phyloP scores from a whole-genome alignment of 2,797 vertebrate genomes.

The Pygocentrus nattereri region DNA sequence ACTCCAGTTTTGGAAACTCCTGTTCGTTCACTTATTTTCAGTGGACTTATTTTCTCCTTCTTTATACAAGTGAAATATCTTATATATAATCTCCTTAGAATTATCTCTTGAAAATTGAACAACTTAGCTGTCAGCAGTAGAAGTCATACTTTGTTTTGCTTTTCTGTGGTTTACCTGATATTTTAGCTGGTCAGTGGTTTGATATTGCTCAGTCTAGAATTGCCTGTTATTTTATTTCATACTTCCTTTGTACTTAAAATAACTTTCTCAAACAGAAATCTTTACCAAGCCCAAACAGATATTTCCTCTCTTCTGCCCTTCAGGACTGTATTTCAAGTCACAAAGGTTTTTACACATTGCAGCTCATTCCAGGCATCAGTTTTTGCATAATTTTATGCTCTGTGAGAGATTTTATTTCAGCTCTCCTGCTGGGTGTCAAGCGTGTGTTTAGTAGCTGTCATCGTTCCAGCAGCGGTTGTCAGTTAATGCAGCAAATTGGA shows the following conservation, averaged over 20 bases:
- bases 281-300: constrained; percentile 67
- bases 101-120: no score
- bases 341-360: constrained; percentile 15
- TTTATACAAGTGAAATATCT: no score
- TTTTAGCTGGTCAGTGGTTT: constrained; percentile 11
- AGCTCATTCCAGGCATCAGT: constrained; percentile 40
- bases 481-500: constrained; percentile 17
- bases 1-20: no score
- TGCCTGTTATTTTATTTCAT: not conserved
- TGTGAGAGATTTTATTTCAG: constrained; percentile 45
- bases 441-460: constrained; percentile 37
- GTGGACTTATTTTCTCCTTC: no score
- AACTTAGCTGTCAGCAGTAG: not conserved
- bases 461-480: constrained; percentile 24
- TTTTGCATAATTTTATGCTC: constrained; percentile 45
- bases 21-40: no score
- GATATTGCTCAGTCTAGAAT: constrained; percentile 26
- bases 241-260: not conserved
- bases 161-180: constrained; percentile 6
- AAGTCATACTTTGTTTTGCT: constrained; percentile 17
- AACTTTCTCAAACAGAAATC: constrained; percentile 65
- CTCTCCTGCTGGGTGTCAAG: constrained; percentile 42
- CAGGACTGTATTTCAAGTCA: constrained; percentile 64
- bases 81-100: no score
- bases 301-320: constrained; percentile 68